Base-by-base conservation (phyloP, 2,797 vertebrate genomes). In the Lacerta agilis region DNA sequence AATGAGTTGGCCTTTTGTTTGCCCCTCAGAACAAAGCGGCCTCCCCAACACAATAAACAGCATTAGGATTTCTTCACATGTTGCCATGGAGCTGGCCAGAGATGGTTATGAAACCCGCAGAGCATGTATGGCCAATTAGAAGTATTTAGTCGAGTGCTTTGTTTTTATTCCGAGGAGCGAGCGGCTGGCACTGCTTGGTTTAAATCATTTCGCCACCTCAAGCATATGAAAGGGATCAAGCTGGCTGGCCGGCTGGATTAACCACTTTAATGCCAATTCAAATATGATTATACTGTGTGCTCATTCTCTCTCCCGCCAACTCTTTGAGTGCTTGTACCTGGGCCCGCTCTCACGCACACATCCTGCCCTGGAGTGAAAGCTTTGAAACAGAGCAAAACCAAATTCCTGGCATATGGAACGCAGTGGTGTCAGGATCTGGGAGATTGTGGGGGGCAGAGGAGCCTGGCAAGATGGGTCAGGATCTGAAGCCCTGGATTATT, bases 101-200 rank as follows among this genome's bases (percentile, higher is more conserved):
- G 94, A 89, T 91, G 87, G 94, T 96, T 95, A 95, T 95, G 94
- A 96, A 95, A 95, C 94, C 87, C 93, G 93, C 93, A 92, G 92
- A 93, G 92, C 90, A n/a, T 90, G 91, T 95, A 90, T 92, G 89
- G 90, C 93, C 89, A 94, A 94, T 93, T 93, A 93, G 92, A 94
- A 92, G 85, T 91, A 87, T 93, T 41, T 92, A 89, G 80, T 72
- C 3, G 66, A 29, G 49, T 55, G 79, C 66, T 61, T 87, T 87
- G 78, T 92, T 87, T 86, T 13, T 38, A 36, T 94, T 49, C 49
- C 15, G 80, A 94, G 87, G 89, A 92, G 61, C 86, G 89, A 92
- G 61, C 86, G 92, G 90, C 89, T 95, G 94, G 92, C 92, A 92
- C 88, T 79, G 85, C 79, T 94, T 88, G 85, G 85, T 91, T 27